Evolutionary conservation across 2,113 vertebrate species (phyloP).

Genomic region (Raja brachyura): DNA sequence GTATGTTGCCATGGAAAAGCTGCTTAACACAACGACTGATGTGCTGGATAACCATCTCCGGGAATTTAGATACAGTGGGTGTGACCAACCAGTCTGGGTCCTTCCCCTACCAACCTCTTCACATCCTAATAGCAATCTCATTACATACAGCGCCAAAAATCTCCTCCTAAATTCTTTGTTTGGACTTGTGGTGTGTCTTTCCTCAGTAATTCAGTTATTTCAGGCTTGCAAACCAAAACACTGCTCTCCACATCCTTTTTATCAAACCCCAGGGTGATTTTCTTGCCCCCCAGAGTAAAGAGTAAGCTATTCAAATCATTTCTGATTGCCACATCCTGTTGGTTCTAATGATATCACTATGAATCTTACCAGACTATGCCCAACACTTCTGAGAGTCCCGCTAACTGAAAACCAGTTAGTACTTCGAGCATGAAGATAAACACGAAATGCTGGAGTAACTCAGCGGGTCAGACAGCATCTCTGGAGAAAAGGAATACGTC

Average conservation of each 20-base stretch:
- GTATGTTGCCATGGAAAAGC: too few species aligned
- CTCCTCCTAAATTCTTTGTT: background rate
- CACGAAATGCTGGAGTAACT: too few species aligned
- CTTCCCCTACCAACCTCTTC: background rate
- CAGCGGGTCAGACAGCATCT: too few species aligned
- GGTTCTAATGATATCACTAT: background rate
- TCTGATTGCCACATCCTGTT: background rate
- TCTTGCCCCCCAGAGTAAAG: background rate
- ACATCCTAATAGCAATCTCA: background rate
- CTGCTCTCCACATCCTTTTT: background rate
- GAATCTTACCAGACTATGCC: background rate
- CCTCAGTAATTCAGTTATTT: background rate
- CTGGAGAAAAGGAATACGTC: too few species aligned
- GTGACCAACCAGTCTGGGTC: background rate
- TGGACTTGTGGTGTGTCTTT: background rate
- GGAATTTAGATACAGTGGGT: background rate
- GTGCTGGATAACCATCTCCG: too few species aligned
- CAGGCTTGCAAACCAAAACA: background rate
- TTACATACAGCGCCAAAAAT: background rate
- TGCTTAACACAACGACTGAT: too few species aligned
- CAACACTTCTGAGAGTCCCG: background rate
- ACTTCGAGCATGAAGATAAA: too few species aligned
- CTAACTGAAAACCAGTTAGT: background rate
- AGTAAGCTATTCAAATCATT: background rate
- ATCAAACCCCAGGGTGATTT: background rate